These are phyloP conservation scores for Epirrita christyi DNA, from an alignment of 2,888 invertebrate species.

Conservation along the genomic window DNA sequence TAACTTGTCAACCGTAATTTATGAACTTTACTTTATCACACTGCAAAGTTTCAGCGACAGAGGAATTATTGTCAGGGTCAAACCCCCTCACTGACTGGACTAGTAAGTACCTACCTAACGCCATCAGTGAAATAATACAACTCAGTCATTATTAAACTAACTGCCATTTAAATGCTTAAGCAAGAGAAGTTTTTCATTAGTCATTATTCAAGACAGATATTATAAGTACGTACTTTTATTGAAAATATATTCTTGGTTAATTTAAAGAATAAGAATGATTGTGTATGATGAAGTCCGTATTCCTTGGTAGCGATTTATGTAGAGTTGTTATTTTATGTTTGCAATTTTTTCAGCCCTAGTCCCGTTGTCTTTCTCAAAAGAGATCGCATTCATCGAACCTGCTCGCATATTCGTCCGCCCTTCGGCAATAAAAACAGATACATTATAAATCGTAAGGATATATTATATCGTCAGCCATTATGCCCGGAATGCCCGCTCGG, in stretches of 20 bases:
- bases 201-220: too few relatives aligned
- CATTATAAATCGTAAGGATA: constrained; percentile 77
- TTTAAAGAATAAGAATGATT: too few relatives aligned
- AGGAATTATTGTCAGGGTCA: too few relatives aligned
- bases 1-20: too few relatives aligned
- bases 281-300: background rate
- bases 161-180: constrained; percentile 2
- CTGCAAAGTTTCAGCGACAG: too few relatives aligned
- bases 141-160: constrained; percentile 8
- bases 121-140: constrained; percentile 7
- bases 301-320: background rate
- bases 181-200: background rate
- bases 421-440: constrained; percentile 75
- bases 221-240: too few relatives aligned
- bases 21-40: too few relatives aligned
- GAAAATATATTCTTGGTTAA: too few relatives aligned
- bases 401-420: constrained; percentile 47
- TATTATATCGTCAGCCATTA: constrained; percentile 70
- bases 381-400: constrained; percentile 11
- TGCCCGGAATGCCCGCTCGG: constrained; percentile 63
- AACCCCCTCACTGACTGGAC: too few relatives aligned
- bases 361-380: constrained; percentile 19
- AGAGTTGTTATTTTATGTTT: background rate
- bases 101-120: constrained; percentile 1
- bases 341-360: background rate